Base-by-base conservation (phyloP, 2,113 vertebrate genomes). In the Microtus oregoni region DNA sequence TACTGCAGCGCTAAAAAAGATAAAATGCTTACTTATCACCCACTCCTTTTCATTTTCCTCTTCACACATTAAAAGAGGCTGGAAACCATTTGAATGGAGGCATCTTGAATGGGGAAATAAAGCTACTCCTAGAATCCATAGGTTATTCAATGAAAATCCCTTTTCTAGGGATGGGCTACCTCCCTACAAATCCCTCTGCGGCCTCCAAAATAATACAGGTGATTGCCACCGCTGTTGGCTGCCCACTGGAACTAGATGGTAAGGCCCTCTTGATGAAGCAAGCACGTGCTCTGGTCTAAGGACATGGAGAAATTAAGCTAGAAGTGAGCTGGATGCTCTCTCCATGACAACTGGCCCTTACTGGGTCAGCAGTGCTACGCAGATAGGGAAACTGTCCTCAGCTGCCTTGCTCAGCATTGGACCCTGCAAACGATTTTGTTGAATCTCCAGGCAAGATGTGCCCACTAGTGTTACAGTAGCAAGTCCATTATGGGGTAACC, bases 1-100 rank as follows among this genome's bases (percentile, higher is more conserved):
- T 65, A 44, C 0, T 58, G 20, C 7, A 78, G 73, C 11, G 85
- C 77, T 75, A 68, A 68, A 28, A 85, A 91, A 70, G 3, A 9
- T 28, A 89, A 92, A 86, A 86, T 26, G 8, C 17, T 55, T 75
- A 38, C 35, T 58, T n/a, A 6, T 65, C 32, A 81, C 26, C 35
- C 19, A 55, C 0, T 9, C 4, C 47, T 90, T 96, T 87, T 94
- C 47, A 94, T 32, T 50, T 77, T 75, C 79, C 35, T 86, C 86
- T 89, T 87, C 75, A 72, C n/a, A 50, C 35, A 61, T 50, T 92
- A 93, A 92, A 96, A 82, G 13, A 63, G 19, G 67, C 52, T 22
- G 61, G 12, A 65, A 90, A 77, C 11, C 30, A n/a, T 52, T 50
- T 68, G 85, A 68, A 35, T n/a, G 65, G 20, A 50, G 30, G 4